phyloP scores from a whole-genome alignment of 2,797 vertebrate genomes.

The Pangasius mekongensis region DNA sequence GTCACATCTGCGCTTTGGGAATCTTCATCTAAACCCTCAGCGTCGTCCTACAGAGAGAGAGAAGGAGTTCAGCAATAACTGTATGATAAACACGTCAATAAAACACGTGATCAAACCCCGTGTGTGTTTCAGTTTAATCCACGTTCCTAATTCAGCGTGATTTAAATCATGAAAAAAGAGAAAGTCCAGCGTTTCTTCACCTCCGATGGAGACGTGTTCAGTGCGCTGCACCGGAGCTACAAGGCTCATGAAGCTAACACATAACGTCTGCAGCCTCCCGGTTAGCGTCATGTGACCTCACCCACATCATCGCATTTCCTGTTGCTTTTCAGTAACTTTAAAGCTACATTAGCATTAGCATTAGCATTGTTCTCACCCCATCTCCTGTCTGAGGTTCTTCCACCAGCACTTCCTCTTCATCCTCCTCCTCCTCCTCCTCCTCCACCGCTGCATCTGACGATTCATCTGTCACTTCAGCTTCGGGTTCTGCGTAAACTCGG shows the following conservation, averaged over 20 bases:
- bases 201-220: not conserved
- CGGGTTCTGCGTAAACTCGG: constrained; percentile 64
- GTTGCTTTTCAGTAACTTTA: not conserved
- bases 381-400: constrained; percentile 73
- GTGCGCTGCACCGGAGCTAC: not conserved
- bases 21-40: constrained; percentile 66
- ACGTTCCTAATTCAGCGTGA: not conserved
- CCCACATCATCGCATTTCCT: not conserved
- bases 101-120: too few species aligned
- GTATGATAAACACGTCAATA: not conserved
- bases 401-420: constrained; percentile 70
- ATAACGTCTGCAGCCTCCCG: not conserved
- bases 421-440: constrained; percentile 76
- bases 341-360: not conserved
- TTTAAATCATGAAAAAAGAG: not conserved
- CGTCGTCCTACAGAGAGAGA: constrained; percentile 60
- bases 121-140: not conserved
- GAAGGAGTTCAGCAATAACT: not conserved
- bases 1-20: constrained; percentile 62
- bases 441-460: constrained; percentile 68
- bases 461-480: constrained; percentile 66
- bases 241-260: not conserved
- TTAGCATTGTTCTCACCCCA: constrained; percentile 58
- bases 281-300: not conserved
- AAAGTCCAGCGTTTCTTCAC: not conserved